Evolutionary conservation across 2,888 invertebrate genomes (phyloP).

Genomic region (Eupithecia abbreviata): DNA sequence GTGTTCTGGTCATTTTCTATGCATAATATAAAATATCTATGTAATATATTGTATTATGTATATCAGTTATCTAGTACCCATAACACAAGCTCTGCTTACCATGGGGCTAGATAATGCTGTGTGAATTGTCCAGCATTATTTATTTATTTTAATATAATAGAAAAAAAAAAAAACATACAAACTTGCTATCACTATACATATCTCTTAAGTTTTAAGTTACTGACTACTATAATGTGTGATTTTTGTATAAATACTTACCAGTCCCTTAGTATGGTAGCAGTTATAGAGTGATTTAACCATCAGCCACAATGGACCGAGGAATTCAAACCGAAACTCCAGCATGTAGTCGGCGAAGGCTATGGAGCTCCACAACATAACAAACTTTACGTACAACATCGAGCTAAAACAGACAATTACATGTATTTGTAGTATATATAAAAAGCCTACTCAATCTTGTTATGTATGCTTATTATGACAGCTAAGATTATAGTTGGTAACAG

Average conservation of each 20-base stretch:
- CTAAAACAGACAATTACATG: slow-evolving; percentile 83
- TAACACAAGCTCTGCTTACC: too few species aligned
- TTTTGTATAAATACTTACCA: slow-evolving; percentile 86
- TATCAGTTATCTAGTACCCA: too few species aligned
- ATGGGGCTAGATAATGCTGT: too few species aligned
- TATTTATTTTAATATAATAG: too few species aligned
- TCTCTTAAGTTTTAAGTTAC: too few species aligned
- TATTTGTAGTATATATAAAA: background rate
- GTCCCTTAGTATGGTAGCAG: slow-evolving; percentile 98
- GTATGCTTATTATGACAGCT: background rate
- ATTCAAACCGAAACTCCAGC: slow-evolving; percentile 99
- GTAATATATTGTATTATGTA: too few species aligned
- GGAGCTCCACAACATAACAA: slow-evolving; percentile 96
- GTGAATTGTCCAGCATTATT: too few species aligned
- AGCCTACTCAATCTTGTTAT: background rate
- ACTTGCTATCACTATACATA: too few species aligned
- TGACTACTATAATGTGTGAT: too few species aligned
- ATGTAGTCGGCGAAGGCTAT: slow-evolving; percentile 98
- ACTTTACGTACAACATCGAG: slow-evolving; percentile 96
- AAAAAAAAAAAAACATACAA: too few species aligned
- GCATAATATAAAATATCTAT: too few species aligned
- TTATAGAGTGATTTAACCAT: slow-evolving; percentile 97
- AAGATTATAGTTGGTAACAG: background rate
- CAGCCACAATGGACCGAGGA: slow-evolving; percentile 99
- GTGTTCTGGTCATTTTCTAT: too few species aligned